Conservation (phyloP, 1,140 invertebrate species). For the Chironomus tepperi region DNA sequence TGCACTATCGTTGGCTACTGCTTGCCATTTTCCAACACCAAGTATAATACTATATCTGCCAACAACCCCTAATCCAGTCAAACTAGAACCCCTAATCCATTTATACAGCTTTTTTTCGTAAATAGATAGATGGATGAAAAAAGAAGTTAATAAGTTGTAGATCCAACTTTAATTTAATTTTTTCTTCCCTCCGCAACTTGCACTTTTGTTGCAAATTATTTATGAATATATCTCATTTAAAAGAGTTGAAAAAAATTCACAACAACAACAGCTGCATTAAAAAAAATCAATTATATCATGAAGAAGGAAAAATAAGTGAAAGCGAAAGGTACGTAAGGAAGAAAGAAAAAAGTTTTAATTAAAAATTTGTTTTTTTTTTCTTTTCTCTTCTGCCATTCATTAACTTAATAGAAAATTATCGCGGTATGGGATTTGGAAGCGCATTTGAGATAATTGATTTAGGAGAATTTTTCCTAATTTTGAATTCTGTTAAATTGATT, state of each 20-base stretch:
- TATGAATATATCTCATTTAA: background rate
- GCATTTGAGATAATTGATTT: too few relatives aligned
- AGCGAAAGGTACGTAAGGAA: background rate
- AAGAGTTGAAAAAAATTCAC: background rate
- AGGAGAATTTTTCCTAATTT: too few relatives aligned
- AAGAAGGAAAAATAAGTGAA: background rate
- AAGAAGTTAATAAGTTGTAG: constrained; percentile 8
- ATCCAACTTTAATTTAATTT: constrained; percentile 10
- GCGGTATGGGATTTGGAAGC: too few relatives aligned
- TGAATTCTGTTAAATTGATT: too few relatives aligned
- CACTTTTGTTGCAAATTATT: too few relatives aligned
- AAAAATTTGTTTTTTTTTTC: background rate
- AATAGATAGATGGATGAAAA: background rate
- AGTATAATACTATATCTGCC: too few relatives aligned
- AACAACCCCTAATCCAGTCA: too few relatives aligned
- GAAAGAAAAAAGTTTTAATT: constrained; percentile 14
- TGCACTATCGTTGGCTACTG: too few relatives aligned
- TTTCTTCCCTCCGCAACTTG: background rate
- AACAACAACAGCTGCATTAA: background rate
- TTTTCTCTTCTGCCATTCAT: background rate
- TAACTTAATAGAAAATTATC: too few relatives aligned
- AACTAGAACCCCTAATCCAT: too few relatives aligned
- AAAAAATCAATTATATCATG: constrained; percentile 11
- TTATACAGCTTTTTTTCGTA: background rate
- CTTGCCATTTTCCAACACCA: too few relatives aligned